Conservation (phyloP, 2,797 vertebrate species). For the Phataginus tricuspis region DNA sequence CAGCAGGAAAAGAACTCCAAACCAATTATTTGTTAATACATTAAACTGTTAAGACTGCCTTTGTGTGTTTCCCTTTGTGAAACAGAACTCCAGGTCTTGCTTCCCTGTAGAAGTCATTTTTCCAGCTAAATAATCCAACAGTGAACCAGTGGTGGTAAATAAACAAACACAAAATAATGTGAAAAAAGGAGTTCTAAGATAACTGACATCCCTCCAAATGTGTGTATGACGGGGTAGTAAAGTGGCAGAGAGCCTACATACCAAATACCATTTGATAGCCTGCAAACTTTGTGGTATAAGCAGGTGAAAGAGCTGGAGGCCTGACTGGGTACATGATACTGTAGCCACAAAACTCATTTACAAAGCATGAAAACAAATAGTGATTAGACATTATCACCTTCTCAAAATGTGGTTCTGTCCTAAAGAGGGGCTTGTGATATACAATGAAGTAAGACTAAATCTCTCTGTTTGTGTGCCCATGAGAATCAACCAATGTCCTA, state of each 20-base stretch:
- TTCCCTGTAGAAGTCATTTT: constrained; percentile 38
- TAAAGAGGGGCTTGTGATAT: background rate
- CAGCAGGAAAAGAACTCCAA: background rate
- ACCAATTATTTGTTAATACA: constrained; percentile 6
- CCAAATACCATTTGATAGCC: constrained; percentile 32
- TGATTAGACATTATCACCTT: background rate
- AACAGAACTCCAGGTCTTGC: background rate
- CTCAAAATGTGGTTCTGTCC: background rate
- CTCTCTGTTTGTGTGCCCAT: background rate
- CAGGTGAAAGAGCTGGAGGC: constrained; percentile 34
- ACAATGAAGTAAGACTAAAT: background rate
- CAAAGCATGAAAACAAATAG: background rate
- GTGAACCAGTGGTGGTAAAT: constrained; percentile 5
- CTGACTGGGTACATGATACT: background rate
- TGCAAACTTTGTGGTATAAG: constrained; percentile 44
- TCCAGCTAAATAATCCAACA: constrained; percentile 41
- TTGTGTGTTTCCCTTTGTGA: background rate
- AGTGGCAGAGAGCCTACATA: background rate
- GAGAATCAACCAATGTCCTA: background rate
- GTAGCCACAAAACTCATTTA: background rate
- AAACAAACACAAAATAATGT: constrained; percentile 47
- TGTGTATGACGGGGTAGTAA: no score
- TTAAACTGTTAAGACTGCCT: constrained; percentile 15
- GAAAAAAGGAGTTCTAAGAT: constrained; percentile 34
- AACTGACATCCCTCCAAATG: background rate